phyloP scores from a whole-genome alignment of 1,140 invertebrate species.

The Panagrolaimus sp. region DNA sequence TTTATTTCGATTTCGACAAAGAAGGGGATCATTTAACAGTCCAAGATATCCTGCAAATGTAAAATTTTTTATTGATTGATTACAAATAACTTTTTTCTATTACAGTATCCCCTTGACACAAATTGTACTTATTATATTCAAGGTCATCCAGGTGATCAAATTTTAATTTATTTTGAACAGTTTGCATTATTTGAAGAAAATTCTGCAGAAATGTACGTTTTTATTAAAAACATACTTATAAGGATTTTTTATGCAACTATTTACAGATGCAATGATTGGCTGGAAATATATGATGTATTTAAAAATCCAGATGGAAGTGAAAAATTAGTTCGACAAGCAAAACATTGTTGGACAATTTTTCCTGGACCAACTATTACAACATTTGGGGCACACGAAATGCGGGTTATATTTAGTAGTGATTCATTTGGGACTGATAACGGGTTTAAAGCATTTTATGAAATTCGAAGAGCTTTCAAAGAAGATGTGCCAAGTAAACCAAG shows the following conservation, averaged over 20 bases:
- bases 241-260: not conserved
- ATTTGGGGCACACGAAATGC: slow-evolving; percentile 52
- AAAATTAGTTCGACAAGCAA: slow-evolving; percentile 39
- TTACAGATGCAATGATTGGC: slow-evolving; percentile 49
- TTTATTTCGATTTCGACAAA: slow-evolving; percentile 42
- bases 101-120: slow-evolving; percentile 26
- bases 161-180: slow-evolving; percentile 56
- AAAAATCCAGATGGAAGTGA: slow-evolving; percentile 40
- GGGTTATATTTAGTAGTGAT: slow-evolving; percentile 54
- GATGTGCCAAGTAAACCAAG: slow-evolving; percentile 40
- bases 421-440: slow-evolving; percentile 52
- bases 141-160: slow-evolving; percentile 42
- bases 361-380: slow-evolving; percentile 52
- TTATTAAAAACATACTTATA: no score
- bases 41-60: slow-evolving; percentile 56
- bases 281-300: slow-evolving; percentile 56
- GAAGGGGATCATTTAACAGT: slow-evolving; percentile 50
- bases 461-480: slow-evolving; percentile 45
- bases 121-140: slow-evolving; percentile 52
- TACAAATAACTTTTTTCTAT: not conserved
- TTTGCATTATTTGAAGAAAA: slow-evolving; percentile 51
- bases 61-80: not conserved
- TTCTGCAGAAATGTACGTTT: not conserved
- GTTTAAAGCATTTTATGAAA: slow-evolving; percentile 56
- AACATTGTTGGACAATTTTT: slow-evolving; percentile 49